These are phyloP conservation scores for Pandemis cinnamomeana DNA, from an alignment of 2,888 invertebrate genomes.

Conservation along the genomic window DNA sequence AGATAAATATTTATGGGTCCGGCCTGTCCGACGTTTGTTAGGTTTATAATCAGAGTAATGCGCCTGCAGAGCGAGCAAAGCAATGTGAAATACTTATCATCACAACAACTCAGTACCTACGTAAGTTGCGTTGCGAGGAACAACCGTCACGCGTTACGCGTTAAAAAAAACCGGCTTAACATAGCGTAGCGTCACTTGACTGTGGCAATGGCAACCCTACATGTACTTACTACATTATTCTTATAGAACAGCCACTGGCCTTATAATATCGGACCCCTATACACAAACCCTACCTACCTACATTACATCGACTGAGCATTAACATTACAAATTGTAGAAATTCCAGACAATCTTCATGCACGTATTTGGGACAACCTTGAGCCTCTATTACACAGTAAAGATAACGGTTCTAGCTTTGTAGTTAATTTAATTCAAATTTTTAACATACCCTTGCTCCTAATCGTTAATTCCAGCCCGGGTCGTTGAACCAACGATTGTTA, in stretches of 20 bases:
- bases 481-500: conserved; percentile 21
- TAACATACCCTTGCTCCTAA: conserved; percentile 28
- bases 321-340: conserved; percentile 5
- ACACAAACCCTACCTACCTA: background rate
- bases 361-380: conserved; percentile 21
- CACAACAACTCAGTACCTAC: too few relatives aligned
- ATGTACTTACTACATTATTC: background rate
- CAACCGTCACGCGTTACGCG: too few relatives aligned
- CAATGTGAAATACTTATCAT: too few relatives aligned
- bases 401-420: conserved; percentile 7
- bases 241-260: background rate
- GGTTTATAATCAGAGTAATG: background rate
- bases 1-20: background rate
- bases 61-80: background rate
- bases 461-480: conserved; percentile 31
- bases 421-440: conserved; percentile 9
- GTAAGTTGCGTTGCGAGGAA: too few relatives aligned
- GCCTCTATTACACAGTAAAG: conserved; percentile 11
- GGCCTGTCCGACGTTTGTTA: background rate
- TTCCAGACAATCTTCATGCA: conserved; percentile 21
- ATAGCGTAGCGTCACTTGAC: too few relatives aligned
- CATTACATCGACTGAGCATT: background rate
- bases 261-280: conserved; percentile 13
- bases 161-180: background rate
- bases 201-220: background rate